These are phyloP conservation scores for Potorous gilbertii DNA, from an alignment of 2,797 vertebrate species.

Conservation along the genomic window DNA sequence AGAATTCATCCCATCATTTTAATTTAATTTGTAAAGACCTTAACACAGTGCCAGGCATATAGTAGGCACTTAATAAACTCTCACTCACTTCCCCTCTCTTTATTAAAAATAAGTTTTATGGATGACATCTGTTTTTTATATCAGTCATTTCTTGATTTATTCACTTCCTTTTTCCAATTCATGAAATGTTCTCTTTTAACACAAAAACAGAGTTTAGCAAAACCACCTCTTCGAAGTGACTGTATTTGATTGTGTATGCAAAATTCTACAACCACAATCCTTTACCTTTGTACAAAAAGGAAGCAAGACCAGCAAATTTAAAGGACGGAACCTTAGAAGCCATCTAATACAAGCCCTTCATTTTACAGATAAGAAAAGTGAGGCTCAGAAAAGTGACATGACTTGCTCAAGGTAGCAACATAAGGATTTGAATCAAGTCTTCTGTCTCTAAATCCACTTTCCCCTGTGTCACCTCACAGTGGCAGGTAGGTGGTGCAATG, in stretches of 20 bases:
- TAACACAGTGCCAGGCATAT: background rate
- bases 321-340: background rate
- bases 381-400: background rate
- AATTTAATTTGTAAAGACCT: background rate
- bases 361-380: background rate
- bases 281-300: background rate
- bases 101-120: background rate
- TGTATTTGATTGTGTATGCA: background rate
- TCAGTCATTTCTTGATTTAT: background rate
- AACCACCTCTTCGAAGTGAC: background rate
- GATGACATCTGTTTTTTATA: background rate
- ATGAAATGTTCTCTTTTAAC: background rate
- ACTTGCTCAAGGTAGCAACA: background rate
- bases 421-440: background rate
- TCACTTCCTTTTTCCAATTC: background rate
- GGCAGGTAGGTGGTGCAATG: background rate
- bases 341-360: background rate
- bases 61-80: background rate
- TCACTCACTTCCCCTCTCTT: background rate
- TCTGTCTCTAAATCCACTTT: background rate
- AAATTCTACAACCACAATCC: background rate
- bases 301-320: background rate
- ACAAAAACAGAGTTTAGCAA: background rate
- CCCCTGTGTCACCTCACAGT: background rate
- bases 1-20: background rate